Base-by-base conservation (phyloP, 92 coral and sea anemone genomes). In the Virgularia gustaviana region DNA sequence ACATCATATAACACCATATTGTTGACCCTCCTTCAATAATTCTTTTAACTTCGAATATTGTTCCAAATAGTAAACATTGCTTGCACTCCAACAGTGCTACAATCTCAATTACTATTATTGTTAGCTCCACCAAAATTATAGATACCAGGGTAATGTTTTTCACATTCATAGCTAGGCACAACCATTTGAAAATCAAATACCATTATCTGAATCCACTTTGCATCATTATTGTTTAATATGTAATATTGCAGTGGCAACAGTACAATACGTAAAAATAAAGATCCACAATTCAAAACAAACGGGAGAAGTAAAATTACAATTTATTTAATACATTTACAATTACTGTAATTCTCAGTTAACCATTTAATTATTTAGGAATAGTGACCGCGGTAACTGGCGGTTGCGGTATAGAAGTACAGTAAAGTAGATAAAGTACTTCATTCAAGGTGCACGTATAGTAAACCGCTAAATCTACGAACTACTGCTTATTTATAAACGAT, bases 71-170 rank as follows among this genome's bases (percentile, higher is more conserved):
- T 27, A 67, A 36, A 41, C 74, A 67, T 49, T 67, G 74, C 44
- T 67, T 67, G 74, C 74, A 67, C 22, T 67, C 74, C 30, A 67
- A 39, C 36, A 67, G 74, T 28, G 58, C 59, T 19, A 67, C 36
- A 45, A 67, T 29, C 33, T 67, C 58, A 19, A 67, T 33, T 10
- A 67, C 35, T 30, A 67, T 30, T 12, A 53, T 36, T 2, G 31
- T 25, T 5, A 67, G 60, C 49, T 67, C 36, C 9, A 67, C 74
- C 33, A 36, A 53, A 12, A 67, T 67, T 11, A 67, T 39, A n/a
- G 36, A 10, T 4, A 9, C 42, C 1, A 67, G 18, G 11, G 49
- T 59, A 42, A 67, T 35, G 33, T 57, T 67, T 13, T 20, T 41
- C 3, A 45, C 31, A 5, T 37, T 0, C 19, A 67, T 16, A 16